These are phyloP conservation scores for Siphamia tubifer DNA, from an alignment of 2,113 vertebrate species.

Conservation along the genomic window DNA sequence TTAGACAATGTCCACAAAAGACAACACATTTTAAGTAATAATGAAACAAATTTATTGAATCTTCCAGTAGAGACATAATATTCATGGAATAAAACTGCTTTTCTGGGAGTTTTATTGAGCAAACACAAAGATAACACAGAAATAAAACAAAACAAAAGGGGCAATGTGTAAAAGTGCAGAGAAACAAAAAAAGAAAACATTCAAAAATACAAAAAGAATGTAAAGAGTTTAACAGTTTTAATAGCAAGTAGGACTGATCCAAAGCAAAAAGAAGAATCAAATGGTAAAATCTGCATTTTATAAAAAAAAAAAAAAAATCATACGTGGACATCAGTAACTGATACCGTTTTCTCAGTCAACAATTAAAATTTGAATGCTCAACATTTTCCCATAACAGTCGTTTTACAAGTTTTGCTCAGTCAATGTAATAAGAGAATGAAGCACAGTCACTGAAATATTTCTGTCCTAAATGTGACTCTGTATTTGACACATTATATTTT, in stretches of 20 bases:
- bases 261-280: slow-evolving; percentile 61
- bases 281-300: slow-evolving; percentile 70
- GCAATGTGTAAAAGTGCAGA: slow-evolving; percentile 83
- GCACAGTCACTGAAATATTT: slow-evolving; percentile 45
- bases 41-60: slow-evolving; percentile 94
- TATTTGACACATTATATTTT: slow-evolving; percentile 36
- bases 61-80: slow-evolving; percentile 93
- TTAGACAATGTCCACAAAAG: slow-evolving; percentile 35
- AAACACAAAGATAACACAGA: slow-evolving; percentile 60
- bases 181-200: slow-evolving; percentile 84
- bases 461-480: slow-evolving; percentile 35
- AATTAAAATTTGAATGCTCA: slow-evolving; percentile 57
- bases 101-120: slow-evolving; percentile 84
- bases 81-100: slow-evolving; percentile 94
- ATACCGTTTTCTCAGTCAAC: slow-evolving; percentile 46
- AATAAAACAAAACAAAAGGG: slow-evolving; percentile 50
- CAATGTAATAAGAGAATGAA: slow-evolving; percentile 50
- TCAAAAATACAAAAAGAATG: slow-evolving; percentile 82
- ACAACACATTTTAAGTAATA: slow-evolving; percentile 83
- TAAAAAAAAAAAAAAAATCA: slow-evolving; percentile 45
- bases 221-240: slow-evolving; percentile 72
- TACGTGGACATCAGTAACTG: slow-evolving; percentile 55
- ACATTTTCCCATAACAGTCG: slow-evolving; percentile 60
- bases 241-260: slow-evolving; percentile 67
- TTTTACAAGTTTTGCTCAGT: slow-evolving; percentile 55